A percentile compares a stretch with the other conserved stretches of the same genome.
phyloP scores from a whole-genome alignment of 2,797 vertebrate genomes.

The Garrulus glandarius region DNA sequence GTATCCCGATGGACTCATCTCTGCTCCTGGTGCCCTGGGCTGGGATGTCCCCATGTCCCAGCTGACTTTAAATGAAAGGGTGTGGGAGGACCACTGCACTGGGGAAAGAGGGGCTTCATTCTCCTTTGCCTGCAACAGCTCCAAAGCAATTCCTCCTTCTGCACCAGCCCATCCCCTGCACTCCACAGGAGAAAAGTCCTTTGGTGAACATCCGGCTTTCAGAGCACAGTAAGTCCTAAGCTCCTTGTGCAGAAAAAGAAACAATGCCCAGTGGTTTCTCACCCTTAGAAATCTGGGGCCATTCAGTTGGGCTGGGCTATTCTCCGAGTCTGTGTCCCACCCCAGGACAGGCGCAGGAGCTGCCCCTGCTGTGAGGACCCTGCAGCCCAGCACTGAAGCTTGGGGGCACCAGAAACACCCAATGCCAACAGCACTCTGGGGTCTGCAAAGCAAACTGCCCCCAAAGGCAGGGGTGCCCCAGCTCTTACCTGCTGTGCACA shows the following conservation, averaged over 20 bases:
- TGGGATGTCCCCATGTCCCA: neutral
- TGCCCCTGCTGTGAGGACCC: neutral
- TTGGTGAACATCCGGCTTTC: neutral
- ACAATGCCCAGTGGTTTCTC: neutral
- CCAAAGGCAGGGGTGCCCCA: neutral
- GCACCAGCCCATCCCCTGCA: neutral
- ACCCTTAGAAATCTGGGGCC: neutral
- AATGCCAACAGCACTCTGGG: neutral
- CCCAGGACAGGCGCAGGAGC: neutral
- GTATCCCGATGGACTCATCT: neutral
- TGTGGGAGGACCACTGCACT: neutral
- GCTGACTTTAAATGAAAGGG: neutral
- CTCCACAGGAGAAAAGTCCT: neutral
- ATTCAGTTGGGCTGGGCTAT: neutral
- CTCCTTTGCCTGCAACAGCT: neutral
- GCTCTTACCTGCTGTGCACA: slow-evolving; percentile 83
- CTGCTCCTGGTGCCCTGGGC: neutral
- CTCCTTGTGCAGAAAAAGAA: neutral
- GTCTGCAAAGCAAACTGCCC: neutral
- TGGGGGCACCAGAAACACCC: neutral
- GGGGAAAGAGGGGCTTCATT: neutral
- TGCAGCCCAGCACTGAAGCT: too few species aligned
- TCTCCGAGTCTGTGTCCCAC: neutral
- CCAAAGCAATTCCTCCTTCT: neutral
- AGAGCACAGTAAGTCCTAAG: neutral